Evolutionary conservation across 2,888 invertebrate species (phyloP).

Genomic region (Agrilus cyanescens): DNA sequence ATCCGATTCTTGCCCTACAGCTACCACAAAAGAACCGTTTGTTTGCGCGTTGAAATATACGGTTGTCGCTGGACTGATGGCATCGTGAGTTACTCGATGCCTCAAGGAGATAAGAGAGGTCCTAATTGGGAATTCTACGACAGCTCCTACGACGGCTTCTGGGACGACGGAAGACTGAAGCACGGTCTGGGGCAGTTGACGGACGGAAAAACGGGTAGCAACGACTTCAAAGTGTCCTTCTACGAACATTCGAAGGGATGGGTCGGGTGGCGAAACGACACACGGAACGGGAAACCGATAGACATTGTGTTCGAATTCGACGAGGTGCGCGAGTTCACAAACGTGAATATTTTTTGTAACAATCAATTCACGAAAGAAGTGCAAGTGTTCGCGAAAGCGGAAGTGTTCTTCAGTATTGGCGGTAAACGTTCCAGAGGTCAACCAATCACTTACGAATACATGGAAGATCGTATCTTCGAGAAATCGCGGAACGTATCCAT

Average conservation of each 20-base stretch:
- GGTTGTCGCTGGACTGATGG: conserved; percentile 81
- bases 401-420: conserved; percentile 69
- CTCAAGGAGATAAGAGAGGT: conserved; percentile 73
- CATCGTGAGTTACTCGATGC: conserved; percentile 75
- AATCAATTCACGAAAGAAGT: conserved; percentile 79
- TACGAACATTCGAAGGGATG: conserved; percentile 57
- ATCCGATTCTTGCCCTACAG: conserved; percentile 79
- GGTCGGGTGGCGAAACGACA: conserved; percentile 85
- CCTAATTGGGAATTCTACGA: conserved; percentile 74
- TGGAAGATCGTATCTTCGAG: conserved; percentile 69
- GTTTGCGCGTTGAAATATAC: conserved; percentile 83
- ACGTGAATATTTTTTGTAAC: conserved; percentile 70
- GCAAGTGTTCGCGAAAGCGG: conserved; percentile 71
- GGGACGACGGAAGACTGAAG: conserved; percentile 60
- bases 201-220: conserved; percentile 68
- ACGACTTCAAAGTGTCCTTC: conserved; percentile 55
- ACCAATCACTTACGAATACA: conserved; percentile 59
- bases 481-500: conserved; percentile 71
- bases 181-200: conserved; percentile 77
- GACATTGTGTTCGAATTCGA: conserved; percentile 75
- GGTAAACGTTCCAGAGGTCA: conserved; percentile 67
- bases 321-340: conserved; percentile 72
- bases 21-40: conserved; percentile 71
- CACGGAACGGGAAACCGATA: conserved; percentile 47
- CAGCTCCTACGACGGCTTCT: conserved; percentile 74